phyloP scores from a whole-genome alignment of 1,140 invertebrate species.

The Lepidurus couesii region DNA sequence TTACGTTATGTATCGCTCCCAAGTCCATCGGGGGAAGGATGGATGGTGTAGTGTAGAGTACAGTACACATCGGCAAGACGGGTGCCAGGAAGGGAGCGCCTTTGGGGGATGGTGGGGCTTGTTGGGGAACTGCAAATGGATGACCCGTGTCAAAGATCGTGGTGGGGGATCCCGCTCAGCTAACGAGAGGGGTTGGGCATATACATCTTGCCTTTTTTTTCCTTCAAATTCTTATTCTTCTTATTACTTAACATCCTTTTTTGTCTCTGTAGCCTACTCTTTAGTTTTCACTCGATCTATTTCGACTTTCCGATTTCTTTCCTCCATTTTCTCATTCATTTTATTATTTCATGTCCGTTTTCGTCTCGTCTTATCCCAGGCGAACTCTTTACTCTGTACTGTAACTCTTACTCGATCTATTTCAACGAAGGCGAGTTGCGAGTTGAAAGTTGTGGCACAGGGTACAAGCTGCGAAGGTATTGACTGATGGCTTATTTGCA shows the following conservation, averaged over 20 bases:
- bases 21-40: neutral
- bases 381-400: too few species aligned
- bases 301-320: too few species aligned
- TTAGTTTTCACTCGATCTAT: too few species aligned
- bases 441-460: too few species aligned
- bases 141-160: slow-evolving; percentile 21
- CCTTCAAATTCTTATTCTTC: neutral
- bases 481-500: slow-evolving; percentile 12
- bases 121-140: slow-evolving; percentile 3
- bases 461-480: neutral
- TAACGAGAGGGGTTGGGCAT: slow-evolving; percentile 12
- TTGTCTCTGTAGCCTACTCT: too few species aligned
- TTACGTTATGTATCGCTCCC: neutral
- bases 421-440: neutral
- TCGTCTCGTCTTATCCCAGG: too few species aligned
- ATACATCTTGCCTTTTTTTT: neutral
- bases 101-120: neutral
- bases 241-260: neutral
- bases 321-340: too few species aligned
- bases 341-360: too few species aligned
- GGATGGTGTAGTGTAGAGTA: neutral
- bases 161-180: slow-evolving; percentile 8
- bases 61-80: neutral
- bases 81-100: slow-evolving; percentile 1
- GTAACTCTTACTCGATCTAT: too few species aligned